These are phyloP conservation scores for Dascyllus trimaculatus DNA, from an alignment of 2,113 vertebrate species.

Conservation along the genomic window DNA sequence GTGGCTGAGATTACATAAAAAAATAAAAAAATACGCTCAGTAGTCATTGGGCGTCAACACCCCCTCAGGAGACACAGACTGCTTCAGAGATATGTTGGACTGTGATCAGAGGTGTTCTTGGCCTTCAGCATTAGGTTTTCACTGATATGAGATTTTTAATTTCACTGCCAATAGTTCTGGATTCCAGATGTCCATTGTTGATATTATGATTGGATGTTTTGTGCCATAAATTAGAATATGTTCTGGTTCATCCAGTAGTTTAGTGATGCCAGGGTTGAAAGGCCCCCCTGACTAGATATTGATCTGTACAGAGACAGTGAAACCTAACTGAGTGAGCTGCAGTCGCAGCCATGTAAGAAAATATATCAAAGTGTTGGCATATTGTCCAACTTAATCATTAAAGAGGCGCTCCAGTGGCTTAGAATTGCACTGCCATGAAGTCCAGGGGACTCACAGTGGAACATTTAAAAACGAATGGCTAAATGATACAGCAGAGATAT, in stretches of 20 bases:
- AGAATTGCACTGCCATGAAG: neutral
- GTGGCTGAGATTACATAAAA: slow-evolving; percentile 48
- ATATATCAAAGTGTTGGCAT: neutral
- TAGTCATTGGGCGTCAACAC: slow-evolving; percentile 43
- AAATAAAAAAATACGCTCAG: slow-evolving; percentile 12
- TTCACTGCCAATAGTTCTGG: slow-evolving; percentile 12
- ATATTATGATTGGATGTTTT: neutral
- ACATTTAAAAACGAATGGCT: no score
- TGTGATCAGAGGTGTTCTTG: slow-evolving; percentile 57
- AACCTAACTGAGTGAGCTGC: neutral
- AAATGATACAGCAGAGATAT: no score
- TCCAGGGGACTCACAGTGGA: neutral
- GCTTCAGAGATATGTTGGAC: slow-evolving; percentile 63
- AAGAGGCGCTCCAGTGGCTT: neutral
- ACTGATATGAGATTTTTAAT: slow-evolving; percentile 33
- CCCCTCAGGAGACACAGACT: slow-evolving; percentile 51
- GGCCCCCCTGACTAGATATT: neutral
- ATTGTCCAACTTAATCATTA: neutral
- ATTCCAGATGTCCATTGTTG: slow-evolving; percentile 25
- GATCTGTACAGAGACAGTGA: neutral
- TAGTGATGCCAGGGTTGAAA: neutral
- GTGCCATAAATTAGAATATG: slow-evolving; percentile 2
- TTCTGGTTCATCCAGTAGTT: neutral
- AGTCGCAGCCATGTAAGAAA: neutral
- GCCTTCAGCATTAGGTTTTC: slow-evolving; percentile 29